A percentile compares a stretch with the other conserved stretches of the same genome.
Conservation (phyloP, 2,797 vertebrate genomes). For the Leptodactylus fallax region DNA sequence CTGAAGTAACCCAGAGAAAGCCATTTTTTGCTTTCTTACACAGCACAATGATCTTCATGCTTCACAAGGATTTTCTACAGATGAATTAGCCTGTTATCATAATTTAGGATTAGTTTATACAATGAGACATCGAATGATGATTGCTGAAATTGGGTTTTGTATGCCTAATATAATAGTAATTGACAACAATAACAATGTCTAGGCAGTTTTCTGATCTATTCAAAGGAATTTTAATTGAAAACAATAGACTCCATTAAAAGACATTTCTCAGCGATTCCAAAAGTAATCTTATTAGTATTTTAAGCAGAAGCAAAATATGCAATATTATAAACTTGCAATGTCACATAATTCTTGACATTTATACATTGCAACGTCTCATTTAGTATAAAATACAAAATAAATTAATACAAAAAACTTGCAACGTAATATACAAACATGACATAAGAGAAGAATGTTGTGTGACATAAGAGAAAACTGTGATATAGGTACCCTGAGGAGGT, state of each 20-base stretch:
- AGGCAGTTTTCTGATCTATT: neutral
- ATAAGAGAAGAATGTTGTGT: too few species aligned
- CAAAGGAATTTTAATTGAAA: neutral
- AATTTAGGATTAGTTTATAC: neutral
- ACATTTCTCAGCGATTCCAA: too few species aligned
- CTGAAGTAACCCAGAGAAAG: too few species aligned
- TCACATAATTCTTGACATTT: too few species aligned
- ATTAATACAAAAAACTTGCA: too few species aligned
- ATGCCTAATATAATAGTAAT: neutral
- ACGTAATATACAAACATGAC: too few species aligned
- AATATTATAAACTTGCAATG: too few species aligned
- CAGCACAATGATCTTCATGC: neutral
- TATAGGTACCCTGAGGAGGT: too few species aligned
- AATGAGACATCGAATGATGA: neutral
- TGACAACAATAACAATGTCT: neutral
- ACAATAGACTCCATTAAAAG: neutral
- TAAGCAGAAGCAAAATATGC: neutral
- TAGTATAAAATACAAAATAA: too few species aligned
- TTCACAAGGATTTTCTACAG: neutral
- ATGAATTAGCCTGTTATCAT: neutral
- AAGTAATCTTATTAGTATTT: neutral
- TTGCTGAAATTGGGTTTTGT: neutral
- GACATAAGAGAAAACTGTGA: too few species aligned
- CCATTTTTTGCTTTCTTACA: too few species aligned
- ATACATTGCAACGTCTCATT: too few species aligned